Conservation (phyloP, 2,888 invertebrate genomes). For the Xestia rhomboidea region DNA sequence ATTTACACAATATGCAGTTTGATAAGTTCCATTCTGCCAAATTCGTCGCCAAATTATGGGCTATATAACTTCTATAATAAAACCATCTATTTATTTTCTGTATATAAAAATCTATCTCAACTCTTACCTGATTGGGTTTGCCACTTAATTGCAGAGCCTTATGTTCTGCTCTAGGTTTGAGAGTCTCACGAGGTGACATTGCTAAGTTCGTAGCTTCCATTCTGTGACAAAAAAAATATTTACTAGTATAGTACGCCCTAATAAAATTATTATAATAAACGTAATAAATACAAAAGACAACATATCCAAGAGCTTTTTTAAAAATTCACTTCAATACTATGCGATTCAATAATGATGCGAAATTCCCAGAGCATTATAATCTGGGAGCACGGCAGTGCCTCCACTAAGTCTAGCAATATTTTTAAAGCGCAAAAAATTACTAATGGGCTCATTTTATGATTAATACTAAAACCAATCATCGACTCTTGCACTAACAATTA, state of each 20-base stretch:
- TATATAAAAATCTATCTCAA: background rate
- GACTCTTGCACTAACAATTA: background rate
- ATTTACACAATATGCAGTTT: background rate
- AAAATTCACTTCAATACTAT: background rate
- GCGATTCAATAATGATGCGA: background rate
- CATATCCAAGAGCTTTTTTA: background rate
- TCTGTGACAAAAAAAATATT: slow-evolving; percentile 72
- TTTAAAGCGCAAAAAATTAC: background rate
- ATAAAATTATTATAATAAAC: background rate
- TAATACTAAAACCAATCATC: background rate
- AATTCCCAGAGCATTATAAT: background rate
- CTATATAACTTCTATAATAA: too few relatives aligned
- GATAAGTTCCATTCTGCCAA: background rate
- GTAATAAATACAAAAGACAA: background rate
- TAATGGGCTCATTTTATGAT: background rate
- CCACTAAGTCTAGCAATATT: too few relatives aligned
- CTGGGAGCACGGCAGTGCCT: too few relatives aligned
- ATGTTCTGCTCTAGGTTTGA: slow-evolving; percentile 86
- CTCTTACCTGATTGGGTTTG: slow-evolving; percentile 90
- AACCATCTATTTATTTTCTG: background rate
- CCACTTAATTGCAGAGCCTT: slow-evolving; percentile 86
- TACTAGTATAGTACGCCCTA: background rate
- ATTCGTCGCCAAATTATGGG: too few relatives aligned
- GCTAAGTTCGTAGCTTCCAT: slow-evolving; percentile 91
- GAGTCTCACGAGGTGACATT: slow-evolving; percentile 82